These are phyloP conservation scores for Plagodis dolabraria DNA, from an alignment of 2,888 invertebrate genomes.

Conservation along the genomic window DNA sequence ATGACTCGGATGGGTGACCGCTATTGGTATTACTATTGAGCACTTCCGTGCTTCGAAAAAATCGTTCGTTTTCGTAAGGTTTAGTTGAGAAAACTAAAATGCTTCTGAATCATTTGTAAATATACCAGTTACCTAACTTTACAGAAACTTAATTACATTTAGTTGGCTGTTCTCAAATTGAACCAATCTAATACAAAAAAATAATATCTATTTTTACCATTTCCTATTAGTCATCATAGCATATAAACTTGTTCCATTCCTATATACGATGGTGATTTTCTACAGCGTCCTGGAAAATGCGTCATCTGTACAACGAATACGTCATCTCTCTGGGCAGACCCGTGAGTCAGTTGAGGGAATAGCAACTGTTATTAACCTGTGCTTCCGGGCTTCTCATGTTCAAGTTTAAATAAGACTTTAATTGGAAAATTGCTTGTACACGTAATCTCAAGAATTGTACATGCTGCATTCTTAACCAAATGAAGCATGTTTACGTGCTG, in stretches of 20 bases:
- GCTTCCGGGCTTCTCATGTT: slow-evolving; percentile 15
- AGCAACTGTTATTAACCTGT: neutral
- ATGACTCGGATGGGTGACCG: no score
- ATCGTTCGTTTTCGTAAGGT: no score
- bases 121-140: no score
- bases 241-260: slow-evolving; percentile 1
- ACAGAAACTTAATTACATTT: no score
- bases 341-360: slow-evolving; percentile 15
- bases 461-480: slow-evolving; percentile 14
- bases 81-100: no score
- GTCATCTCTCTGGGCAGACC: slow-evolving; percentile 24
- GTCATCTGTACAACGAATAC: slow-evolving; percentile 9
- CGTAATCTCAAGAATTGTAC: slow-evolving; percentile 10
- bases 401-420: slow-evolving; percentile 17
- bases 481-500: slow-evolving; percentile 2
- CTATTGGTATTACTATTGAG: no score
- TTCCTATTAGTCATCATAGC: slow-evolving; percentile 15
- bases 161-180: no score
- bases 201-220: neutral
- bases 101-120: no score
- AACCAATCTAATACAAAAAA: no score
- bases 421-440: slow-evolving; percentile 22
- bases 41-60: no score
- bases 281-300: slow-evolving; percentile 2
- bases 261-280: slow-evolving; percentile 4